These are phyloP conservation scores for Myotis vivesi DNA, from an alignment of 2,797 vertebrate genomes.

Conservation along the genomic window DNA sequence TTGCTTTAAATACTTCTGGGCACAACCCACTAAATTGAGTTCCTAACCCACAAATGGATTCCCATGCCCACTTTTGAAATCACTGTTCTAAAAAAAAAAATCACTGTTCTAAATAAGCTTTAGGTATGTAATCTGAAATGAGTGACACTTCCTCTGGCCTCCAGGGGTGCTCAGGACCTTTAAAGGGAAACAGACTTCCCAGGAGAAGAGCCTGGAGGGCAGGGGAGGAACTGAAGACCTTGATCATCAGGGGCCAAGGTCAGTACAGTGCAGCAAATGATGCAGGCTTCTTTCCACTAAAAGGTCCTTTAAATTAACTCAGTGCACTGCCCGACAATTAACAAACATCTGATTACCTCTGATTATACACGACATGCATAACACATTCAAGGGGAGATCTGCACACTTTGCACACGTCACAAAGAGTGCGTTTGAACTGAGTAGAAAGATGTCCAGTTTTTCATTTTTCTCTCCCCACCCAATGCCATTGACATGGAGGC, in stretches of 20 bases:
- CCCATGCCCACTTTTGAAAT: slow-evolving; percentile 2
- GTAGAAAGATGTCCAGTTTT: neutral
- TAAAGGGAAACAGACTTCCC: neutral
- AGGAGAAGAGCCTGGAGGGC: neutral
- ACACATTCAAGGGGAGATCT: slow-evolving; percentile 40
- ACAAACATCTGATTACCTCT: slow-evolving; percentile 57
- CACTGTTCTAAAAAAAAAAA: slow-evolving; percentile 19
- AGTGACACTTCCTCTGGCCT: slow-evolving; percentile 12
- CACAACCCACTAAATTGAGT: neutral
- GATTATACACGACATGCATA: slow-evolving; percentile 29
- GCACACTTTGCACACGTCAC: slow-evolving; percentile 28
- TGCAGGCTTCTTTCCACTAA: slow-evolving; percentile 18
- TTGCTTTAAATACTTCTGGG: neutral
- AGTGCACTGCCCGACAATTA: slow-evolving; percentile 45
- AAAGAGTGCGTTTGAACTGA: neutral
- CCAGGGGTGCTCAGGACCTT: neutral
- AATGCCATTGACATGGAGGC: neutral
- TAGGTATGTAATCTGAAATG: neutral
- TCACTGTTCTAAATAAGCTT: slow-evolving; percentile 17
- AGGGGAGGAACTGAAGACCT: neutral
- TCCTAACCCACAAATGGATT: slow-evolving; percentile 17
- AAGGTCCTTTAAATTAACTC: slow-evolving; percentile 51
- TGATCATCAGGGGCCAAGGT: neutral
- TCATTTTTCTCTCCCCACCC: neutral
- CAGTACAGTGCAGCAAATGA: neutral